Evolutionary conservation across 1,140 invertebrate genomes (phyloP).

Genomic region (Drosophila persimilis): DNA sequence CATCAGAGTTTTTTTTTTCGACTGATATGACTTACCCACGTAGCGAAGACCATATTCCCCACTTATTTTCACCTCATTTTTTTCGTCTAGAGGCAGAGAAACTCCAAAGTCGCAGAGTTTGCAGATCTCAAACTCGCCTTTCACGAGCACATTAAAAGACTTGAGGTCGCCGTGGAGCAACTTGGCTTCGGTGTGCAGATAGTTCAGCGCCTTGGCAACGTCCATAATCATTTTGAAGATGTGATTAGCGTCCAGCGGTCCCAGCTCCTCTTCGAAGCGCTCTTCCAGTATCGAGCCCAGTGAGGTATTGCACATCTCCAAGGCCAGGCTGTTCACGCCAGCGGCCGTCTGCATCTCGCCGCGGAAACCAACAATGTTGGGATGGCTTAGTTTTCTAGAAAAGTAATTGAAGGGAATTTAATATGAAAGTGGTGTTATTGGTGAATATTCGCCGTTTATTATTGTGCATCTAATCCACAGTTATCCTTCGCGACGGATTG

Average conservation of each 20-base stretch:
- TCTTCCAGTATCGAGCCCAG: constrained; percentile 90
- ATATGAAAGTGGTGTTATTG: neutral
- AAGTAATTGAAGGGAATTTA: constrained; percentile 64
- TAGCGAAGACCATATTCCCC: constrained; percentile 83
- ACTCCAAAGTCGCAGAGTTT: constrained; percentile 95
- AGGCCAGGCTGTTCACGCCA: constrained; percentile 87
- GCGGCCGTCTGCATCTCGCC: constrained; percentile 86
- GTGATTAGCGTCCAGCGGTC: constrained; percentile 86
- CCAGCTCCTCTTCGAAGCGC: constrained; percentile 84
- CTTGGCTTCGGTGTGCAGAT: constrained; percentile 89
- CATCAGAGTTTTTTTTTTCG: constrained; percentile 11
- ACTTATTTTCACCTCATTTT: constrained; percentile 86
- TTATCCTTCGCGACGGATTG: too few species aligned
- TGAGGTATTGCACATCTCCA: constrained; percentile 88
- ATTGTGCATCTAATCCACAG: constrained; percentile 29
- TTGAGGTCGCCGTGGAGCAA: constrained; percentile 94
- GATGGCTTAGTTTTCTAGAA: constrained; percentile 89
- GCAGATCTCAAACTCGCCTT: constrained; percentile 88
- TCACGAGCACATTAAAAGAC: constrained; percentile 91
- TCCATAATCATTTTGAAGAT: constrained; percentile 87
- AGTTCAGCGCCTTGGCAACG: constrained; percentile 89
- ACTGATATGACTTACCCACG: constrained; percentile 82
- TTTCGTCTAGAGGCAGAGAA: constrained; percentile 87
- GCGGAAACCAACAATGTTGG: constrained; percentile 92
- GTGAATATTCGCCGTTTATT: constrained; percentile 12